Evolutionary conservation across 1,140 invertebrate genomes (phyloP), one percentile per base, ranked within the genome.

Genomic region (Tachypleus tridentatus): DNA sequence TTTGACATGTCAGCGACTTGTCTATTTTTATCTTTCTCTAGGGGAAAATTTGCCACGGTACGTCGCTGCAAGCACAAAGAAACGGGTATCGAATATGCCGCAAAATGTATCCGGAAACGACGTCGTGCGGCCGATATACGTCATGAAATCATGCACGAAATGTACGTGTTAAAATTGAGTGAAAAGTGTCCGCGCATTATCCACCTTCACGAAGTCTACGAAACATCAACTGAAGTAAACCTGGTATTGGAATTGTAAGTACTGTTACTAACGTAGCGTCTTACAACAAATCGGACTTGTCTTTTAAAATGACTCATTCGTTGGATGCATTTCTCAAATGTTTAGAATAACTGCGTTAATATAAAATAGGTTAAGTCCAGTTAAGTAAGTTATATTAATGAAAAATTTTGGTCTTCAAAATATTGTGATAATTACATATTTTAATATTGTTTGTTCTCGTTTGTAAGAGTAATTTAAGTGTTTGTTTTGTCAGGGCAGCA

Each of bases 31-130:
- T 29, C 29, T 29, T 29, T 29, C 29, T 29, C 29, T 29, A 97
- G 93, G 76, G 95, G 95, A 52, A 96, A 97, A 81, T 98, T 96
- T 79, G 94, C 94, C 11, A 86, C 91, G 64, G 94, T 98, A 59
- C 85, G 88, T 69, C 85, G 89, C 77, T 91, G 91, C 71, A 82
- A 84, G 11, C 88, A 96, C 76, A 84, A 86, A 74, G 82, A 85
- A 66, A 90, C 87, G 6, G 88, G 89, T 49, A 81, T 84, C 69
- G 85, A 91, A 76, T 97, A 89, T 81, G 95, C 95, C 2, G 95
- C 93, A 67, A 98, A 98, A 80, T 94, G 91, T 79, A 88, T 97
- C 69, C 85, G 88, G 76, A 93, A 96, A 77, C 80, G 91, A 70
- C 84, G 87, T 69, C 84, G 87, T 69, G 86, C 85, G 49, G 83